phyloP scores from a whole-genome alignment of 2,797 vertebrate genomes.

The Graptemys geographica region DNA sequence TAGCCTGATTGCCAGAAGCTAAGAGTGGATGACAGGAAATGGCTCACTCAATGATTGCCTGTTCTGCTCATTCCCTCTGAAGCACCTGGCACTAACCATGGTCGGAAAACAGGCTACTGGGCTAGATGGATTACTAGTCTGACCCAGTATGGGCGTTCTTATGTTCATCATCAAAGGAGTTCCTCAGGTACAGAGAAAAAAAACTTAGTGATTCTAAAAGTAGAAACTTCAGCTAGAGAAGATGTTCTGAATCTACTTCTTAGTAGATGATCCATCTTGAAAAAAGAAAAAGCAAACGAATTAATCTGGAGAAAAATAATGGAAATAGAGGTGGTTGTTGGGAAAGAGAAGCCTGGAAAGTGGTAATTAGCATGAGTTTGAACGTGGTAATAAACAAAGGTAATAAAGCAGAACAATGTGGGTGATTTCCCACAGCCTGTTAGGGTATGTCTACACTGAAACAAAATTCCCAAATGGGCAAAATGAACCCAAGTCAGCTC shows the following conservation, averaged over 20 bases:
- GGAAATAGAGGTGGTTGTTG: not conserved
- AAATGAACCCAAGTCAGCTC: too few relatives aligned
- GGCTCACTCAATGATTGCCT: too few relatives aligned
- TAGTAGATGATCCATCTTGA: not conserved
- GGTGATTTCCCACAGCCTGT: constrained; percentile 23
- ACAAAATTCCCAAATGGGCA: too few relatives aligned
- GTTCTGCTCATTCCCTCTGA: too few relatives aligned
- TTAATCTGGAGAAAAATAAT: constrained; percentile 18
- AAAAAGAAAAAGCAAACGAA: not conserved
- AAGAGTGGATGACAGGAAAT: too few relatives aligned
- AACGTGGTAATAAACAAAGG: not conserved
- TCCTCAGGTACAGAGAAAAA: not conserved
- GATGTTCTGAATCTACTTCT: not conserved
- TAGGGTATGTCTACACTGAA: not conserved
- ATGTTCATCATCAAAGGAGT: not conserved
- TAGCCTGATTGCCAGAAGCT: too few relatives aligned
- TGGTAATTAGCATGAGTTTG: not conserved
- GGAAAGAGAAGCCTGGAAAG: not conserved
- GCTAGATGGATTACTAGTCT: too few relatives aligned
- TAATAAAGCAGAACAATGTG: constrained; percentile 1
- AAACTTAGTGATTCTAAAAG: not conserved
- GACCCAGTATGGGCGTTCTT: too few relatives aligned
- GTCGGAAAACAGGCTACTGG: too few relatives aligned
- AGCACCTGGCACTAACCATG: too few relatives aligned
- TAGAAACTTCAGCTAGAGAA: not conserved